These are phyloP conservation scores for Epinephelus fuscoguttatus DNA, from an alignment of 2,113 vertebrate genomes.

Conservation along the genomic window DNA sequence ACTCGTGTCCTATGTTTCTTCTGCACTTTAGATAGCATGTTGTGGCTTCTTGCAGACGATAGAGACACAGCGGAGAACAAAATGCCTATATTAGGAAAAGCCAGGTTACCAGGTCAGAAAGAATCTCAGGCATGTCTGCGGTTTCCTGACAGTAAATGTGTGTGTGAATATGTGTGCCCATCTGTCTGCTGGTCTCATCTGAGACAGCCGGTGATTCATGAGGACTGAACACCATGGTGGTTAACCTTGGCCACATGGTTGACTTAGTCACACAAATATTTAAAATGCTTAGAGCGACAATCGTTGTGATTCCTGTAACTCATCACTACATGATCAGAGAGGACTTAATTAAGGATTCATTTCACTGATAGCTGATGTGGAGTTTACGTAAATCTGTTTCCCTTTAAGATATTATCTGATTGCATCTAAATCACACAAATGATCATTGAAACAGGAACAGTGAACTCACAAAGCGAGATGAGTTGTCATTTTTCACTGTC, in stretches of 20 bases:
- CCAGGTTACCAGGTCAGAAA: constrained; percentile 61
- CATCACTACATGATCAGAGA: constrained; percentile 14
- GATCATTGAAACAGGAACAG: constrained; percentile 28
- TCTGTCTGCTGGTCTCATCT: constrained; percentile 34
- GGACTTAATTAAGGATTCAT: not conserved
- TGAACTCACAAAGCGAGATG: constrained; percentile 96
- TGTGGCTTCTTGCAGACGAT: constrained; percentile 25
- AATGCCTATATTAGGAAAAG: constrained; percentile 65
- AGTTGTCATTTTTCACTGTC: constrained; percentile 99
- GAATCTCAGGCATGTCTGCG: constrained; percentile 67
- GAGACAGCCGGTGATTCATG: constrained; percentile 51
- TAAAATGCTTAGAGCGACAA: constrained; percentile 13
- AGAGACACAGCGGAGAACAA: constrained; percentile 27
- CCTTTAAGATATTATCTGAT: not conserved
- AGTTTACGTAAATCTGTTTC: not conserved
- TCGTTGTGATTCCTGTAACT: constrained; percentile 16
- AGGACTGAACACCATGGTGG: constrained; percentile 21
- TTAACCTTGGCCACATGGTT: constrained; percentile 46
- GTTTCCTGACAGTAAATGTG: constrained; percentile 57
- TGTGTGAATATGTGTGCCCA: constrained; percentile 18
- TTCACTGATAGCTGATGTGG: not conserved
- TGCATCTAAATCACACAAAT: constrained; percentile 27
- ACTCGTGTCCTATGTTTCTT: constrained; percentile 5
- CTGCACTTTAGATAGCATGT: constrained; percentile 26
- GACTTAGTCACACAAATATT: constrained; percentile 37